Evolutionary conservation across 2,797 vertebrate genomes (phyloP).

Genomic region (Enteromius anoplus): DNA sequence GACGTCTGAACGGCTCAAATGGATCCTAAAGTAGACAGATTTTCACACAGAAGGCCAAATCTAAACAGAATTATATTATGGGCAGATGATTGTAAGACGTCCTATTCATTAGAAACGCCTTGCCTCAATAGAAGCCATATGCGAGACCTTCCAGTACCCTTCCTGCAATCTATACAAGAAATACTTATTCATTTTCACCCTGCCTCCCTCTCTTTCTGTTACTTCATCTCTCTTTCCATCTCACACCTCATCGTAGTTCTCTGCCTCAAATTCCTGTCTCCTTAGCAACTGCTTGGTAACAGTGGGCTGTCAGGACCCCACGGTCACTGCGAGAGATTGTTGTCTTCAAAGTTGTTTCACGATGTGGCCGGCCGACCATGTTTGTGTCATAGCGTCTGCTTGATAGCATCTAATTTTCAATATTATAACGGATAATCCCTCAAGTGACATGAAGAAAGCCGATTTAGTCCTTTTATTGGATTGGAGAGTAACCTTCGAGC

Average conservation of each 20-base stretch:
- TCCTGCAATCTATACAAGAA: conserved; percentile 8
- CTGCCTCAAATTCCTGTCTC: conserved; percentile 53
- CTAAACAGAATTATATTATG: conserved; percentile 2
- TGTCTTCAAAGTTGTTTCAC: conserved; percentile 6
- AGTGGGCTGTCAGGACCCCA: conserved; percentile 26
- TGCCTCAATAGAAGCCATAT: conserved; percentile 45
- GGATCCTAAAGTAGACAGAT: neutral
- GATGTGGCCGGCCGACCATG: neutral
- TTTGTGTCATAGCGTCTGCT: neutral
- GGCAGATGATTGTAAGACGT: conserved; percentile 17
- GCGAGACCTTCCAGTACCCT: conserved; percentile 15
- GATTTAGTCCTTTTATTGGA: conserved; percentile 8
- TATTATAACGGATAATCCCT: conserved; percentile 9
- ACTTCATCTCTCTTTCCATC: conserved; percentile 41
- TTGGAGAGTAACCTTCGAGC: neutral
- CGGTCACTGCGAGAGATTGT: neutral
- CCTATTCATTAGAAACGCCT: conserved; percentile 44
- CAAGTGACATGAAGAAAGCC: conserved; percentile 2
- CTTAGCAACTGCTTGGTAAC: conserved; percentile 55
- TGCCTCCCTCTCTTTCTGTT: conserved; percentile 31
- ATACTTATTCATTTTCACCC: conserved; percentile 25
- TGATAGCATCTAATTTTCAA: conserved; percentile 18
- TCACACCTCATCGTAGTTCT: conserved; percentile 40
- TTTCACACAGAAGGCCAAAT: neutral
- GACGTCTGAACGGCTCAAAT: neutral